Evolutionary conservation across 2,113 vertebrate genomes (phyloP).

Genomic region (Macquaria australasica): DNA sequence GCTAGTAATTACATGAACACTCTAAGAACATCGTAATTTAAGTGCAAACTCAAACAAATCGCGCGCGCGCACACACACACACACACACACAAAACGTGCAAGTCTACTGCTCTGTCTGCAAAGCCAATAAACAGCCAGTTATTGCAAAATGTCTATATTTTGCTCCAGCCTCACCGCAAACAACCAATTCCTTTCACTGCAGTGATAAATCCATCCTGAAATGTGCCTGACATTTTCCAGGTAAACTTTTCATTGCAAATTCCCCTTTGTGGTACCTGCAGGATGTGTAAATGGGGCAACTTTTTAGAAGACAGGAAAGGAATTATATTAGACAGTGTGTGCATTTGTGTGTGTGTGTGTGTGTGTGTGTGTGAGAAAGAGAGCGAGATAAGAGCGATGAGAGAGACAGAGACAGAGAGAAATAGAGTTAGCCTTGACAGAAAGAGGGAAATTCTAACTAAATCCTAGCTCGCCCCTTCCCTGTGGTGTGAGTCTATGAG

Average conservation of each 20-base stretch:
- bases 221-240: slow-evolving; percentile 43
- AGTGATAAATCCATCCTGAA: slow-evolving; percentile 50
- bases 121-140: slow-evolving; percentile 36
- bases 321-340: slow-evolving; percentile 47
- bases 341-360: not conserved
- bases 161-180: slow-evolving; percentile 1
- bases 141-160: slow-evolving; percentile 26
- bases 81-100: not conserved
- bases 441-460: slow-evolving; percentile 49
- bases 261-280: slow-evolving; percentile 52
- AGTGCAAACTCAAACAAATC: slow-evolving; percentile 39
- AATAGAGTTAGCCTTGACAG: slow-evolving; percentile 50
- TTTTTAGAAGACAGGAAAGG: slow-evolving; percentile 40
- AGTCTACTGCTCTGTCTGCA: not conserved
- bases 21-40: slow-evolving; percentile 15
- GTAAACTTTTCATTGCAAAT: slow-evolving; percentile 66
- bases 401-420: slow-evolving; percentile 47
- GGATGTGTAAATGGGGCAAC: slow-evolving; percentile 48
- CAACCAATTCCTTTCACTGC: slow-evolving; percentile 20
- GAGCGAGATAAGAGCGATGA: slow-evolving; percentile 44
- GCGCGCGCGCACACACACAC: not conserved
- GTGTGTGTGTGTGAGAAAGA: not conserved
- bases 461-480: slow-evolving; percentile 25
- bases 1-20: slow-evolving; percentile 48
- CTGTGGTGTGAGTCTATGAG: slow-evolving; percentile 32